Base-by-base conservation (phyloP, 2,888 invertebrate genomes). In the Epistrophe grossulariae region DNA sequence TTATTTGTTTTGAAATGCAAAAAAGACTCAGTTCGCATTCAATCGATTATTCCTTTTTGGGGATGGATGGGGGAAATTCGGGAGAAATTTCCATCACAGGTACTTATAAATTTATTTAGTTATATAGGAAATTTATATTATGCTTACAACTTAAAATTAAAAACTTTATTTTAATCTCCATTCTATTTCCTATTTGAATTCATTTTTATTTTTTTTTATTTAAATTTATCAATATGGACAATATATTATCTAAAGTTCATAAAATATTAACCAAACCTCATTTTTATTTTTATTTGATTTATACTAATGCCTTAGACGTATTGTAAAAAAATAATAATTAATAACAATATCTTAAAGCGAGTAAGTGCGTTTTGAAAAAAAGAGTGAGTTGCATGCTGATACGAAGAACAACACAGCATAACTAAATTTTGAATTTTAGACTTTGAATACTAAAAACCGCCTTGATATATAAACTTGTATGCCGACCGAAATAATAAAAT, bases 351-450 rank as follows among this genome's bases (percentile, higher is more conserved):
- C 2, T 70, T 19, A 40, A 81, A 48, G 71, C 78, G 60, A 84
- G 74, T 83, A 87, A 87, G 83, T 79, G 72, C 83, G 66, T 68
- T 74, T 68, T 50, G 31, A 24, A 4, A 50, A 62, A 45, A 70
- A 79, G 83, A 87, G 87, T 83, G 87, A 87, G 87, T 87, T 87
- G 87, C 87, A 87, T 87, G 87, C 87, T 79, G 87, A 76, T 87
- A 87, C 87, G 87, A 79, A 87, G 83, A 87, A 79, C 82, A 66
- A 83, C 79, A 87, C 87, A 87, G 87, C 87, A 70, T 70, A 76
- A 83, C 87, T 70, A 68, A 66, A 45, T 70, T 70, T 84, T 71
- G 50, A 79, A 73, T 35, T 60, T 78, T 81, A 85, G 40, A 81
- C 48, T 71, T 82, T 77, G 66, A 43, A 72, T 24, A 73, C 43